These are phyloP conservation scores for Megamerina dolium DNA, from an alignment of 2,888 invertebrate species.

Conservation along the genomic window DNA sequence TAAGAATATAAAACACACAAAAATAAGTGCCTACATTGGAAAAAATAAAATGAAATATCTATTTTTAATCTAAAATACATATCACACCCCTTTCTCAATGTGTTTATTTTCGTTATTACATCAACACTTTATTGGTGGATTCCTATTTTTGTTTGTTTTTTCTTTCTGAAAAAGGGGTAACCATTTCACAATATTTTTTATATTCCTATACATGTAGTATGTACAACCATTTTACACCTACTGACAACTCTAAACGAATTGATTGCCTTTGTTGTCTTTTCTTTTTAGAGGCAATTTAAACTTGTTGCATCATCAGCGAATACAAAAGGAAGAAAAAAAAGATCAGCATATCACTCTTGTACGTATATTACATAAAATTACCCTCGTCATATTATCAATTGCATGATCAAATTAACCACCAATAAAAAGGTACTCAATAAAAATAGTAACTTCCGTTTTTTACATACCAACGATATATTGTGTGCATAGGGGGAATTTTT, in stretches of 20 bases:
- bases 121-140: constrained; percentile 11
- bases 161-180: background rate
- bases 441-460: constrained; percentile 36
- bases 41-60: background rate
- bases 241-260: too few species aligned
- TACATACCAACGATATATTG: too few species aligned
- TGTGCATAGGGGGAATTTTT: too few species aligned
- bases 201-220: too few species aligned
- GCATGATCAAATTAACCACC: constrained; percentile 36
- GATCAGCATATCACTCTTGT: background rate
- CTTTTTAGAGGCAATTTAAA: too few species aligned
- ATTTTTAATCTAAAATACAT: background rate
- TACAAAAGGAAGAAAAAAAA: background rate
- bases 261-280: too few species aligned
- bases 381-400: constrained; percentile 32
- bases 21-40: background rate
- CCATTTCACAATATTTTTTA: constrained; percentile 6
- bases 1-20: background rate
- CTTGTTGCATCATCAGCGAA: constrained; percentile 18
- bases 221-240: too few species aligned
- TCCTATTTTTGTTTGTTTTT: background rate
- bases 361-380: constrained; percentile 11
- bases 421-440: constrained; percentile 40
- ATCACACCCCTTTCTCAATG: constrained; percentile 5
- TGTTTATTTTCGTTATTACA: constrained; percentile 10